Conservation (phyloP, 2,888 invertebrate genomes). For the Balanococcus diminutus region DNA sequence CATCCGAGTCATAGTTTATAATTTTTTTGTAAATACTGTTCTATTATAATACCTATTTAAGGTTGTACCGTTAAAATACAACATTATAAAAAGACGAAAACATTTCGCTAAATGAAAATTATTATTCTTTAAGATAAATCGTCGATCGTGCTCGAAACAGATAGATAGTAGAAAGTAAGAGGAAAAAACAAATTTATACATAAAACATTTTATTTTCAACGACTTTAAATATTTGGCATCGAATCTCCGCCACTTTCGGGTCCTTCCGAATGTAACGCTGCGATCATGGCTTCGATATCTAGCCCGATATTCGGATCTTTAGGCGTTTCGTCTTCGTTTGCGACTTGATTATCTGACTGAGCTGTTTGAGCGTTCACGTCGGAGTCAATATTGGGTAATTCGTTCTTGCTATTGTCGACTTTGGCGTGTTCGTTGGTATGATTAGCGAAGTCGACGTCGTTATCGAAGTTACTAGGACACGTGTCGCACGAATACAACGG, state of each 20-base stretch:
- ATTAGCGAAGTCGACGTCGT: slow-evolving; percentile 46
- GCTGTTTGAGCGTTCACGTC: not conserved
- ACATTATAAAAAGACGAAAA: not conserved
- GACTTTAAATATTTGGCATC: slow-evolving; percentile 43
- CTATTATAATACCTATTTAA: not conserved
- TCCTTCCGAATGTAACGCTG: slow-evolving; percentile 57
- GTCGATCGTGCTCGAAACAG: not conserved
- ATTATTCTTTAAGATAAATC: not conserved
- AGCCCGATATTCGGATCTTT: slow-evolving; percentile 49
- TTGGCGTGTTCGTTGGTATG: slow-evolving; percentile 39
- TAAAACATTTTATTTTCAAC: not conserved
- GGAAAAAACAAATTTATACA: not conserved
- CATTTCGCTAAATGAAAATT: not conserved
- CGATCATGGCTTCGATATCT: slow-evolving; percentile 57
- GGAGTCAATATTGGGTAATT: not conserved
- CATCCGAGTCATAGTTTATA: not conserved
- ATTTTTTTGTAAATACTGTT: not conserved
- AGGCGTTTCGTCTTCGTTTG: slow-evolving; percentile 37
- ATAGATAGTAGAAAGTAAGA: not conserved
- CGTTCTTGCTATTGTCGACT: not conserved
- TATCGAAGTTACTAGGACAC: slow-evolving; percentile 26
- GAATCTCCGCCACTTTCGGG: slow-evolving; percentile 48
- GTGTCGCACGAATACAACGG: slow-evolving; percentile 45
- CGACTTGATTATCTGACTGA: not conserved
- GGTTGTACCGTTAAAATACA: slow-evolving; percentile 3